Conservation (phyloP, 2,888 invertebrate species). For the Phortica okadai region DNA sequence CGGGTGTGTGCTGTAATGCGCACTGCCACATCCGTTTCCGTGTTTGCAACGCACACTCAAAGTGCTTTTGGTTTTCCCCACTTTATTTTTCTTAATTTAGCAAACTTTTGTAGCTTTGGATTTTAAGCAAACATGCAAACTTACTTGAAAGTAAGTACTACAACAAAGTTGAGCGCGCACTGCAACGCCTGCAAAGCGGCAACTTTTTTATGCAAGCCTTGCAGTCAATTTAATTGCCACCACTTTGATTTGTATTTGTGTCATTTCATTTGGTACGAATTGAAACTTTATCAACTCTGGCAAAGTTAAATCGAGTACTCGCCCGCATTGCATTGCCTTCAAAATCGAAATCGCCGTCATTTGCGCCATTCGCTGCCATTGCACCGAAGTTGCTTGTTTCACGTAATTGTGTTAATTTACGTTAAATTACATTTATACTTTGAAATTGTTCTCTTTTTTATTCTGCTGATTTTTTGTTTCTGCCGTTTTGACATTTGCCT, state of each 20-base stretch:
- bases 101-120: slow-evolving; percentile 17
- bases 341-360: not conserved
- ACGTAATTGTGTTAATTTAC: slow-evolving; percentile 68
- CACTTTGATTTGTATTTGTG: slow-evolving; percentile 37
- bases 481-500: not conserved
- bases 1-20: not conserved
- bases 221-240: slow-evolving; percentile 20
- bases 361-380: not conserved
- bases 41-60: not conserved
- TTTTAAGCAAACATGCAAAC: slow-evolving; percentile 39
- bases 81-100: slow-evolving; percentile 34
- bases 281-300: slow-evolving; percentile 30
- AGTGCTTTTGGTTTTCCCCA: slow-evolving; percentile 4
- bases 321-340: not conserved
- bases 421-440: slow-evolving; percentile 58
- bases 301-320: slow-evolving; percentile 36
- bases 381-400: not conserved
- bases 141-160: not conserved
- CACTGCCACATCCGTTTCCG: slow-evolving; percentile 18
- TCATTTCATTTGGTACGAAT: slow-evolving; percentile 4
- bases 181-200: slow-evolving; percentile 27
- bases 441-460: slow-evolving; percentile 42
- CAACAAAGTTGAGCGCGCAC: not conserved
- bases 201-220: slow-evolving; percentile 32
- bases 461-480: slow-evolving; percentile 30